Evolutionary conservation across 2,113 vertebrate genomes (phyloP).

Genomic region (Octodon degus): DNA sequence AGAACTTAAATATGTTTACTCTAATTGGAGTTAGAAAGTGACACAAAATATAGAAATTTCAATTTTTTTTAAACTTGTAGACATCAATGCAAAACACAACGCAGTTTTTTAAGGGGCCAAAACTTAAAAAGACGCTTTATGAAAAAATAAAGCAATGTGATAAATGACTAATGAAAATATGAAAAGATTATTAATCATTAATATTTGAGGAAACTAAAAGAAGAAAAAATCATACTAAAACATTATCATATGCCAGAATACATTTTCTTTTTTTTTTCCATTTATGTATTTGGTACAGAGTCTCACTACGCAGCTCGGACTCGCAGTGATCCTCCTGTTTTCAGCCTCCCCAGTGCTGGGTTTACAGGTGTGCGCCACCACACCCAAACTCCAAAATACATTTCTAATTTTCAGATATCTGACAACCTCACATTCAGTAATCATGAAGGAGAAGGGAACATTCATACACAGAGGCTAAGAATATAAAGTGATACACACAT

Average conservation of each 20-base stretch:
- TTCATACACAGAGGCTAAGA: not conserved
- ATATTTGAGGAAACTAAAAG: not conserved
- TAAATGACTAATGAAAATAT: not conserved
- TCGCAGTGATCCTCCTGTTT: too few relatives aligned
- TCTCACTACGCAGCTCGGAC: too few relatives aligned
- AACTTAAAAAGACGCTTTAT: not conserved
- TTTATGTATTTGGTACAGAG: too few relatives aligned
- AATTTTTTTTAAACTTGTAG: not conserved
- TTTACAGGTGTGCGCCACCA: too few relatives aligned
- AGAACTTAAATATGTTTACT: not conserved
- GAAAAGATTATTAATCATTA: not conserved
- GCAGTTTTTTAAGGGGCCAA: not conserved
- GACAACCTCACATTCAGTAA: not conserved
- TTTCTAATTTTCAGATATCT: not conserved
- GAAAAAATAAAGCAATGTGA: not conserved
- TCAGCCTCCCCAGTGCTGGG: too few relatives aligned
- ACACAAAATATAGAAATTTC: not conserved
- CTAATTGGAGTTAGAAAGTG: not conserved
- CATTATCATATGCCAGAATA: not conserved
- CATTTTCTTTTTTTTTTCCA: too few relatives aligned
- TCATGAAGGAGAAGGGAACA: not conserved
- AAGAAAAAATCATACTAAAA: not conserved
- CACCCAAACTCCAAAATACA: not conserved
- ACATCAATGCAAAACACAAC: not conserved
- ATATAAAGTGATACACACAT: not conserved